Evolutionary conservation across 2,797 vertebrate species (phyloP).

Genomic region (Todus mexicanus): DNA sequence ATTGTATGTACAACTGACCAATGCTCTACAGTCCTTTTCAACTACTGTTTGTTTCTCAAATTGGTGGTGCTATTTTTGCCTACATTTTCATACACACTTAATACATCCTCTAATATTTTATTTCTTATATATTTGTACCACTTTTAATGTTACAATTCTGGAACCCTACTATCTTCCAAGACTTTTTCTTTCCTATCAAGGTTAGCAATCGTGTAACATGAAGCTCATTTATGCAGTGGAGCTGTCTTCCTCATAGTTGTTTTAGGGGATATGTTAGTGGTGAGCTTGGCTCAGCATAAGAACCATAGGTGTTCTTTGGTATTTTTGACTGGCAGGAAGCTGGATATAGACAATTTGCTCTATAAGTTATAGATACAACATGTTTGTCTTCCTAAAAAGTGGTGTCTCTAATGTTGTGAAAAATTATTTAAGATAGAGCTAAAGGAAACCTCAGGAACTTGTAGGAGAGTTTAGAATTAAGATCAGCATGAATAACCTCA

Average conservation of each 20-base stretch:
- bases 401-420: background rate
- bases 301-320: background rate
- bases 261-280: background rate
- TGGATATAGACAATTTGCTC: background rate
- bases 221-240: background rate
- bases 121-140: background rate
- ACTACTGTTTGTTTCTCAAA: background rate
- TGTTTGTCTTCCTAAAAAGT: background rate
- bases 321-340: background rate
- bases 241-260: background rate
- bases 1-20: background rate
- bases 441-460: background rate
- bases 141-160: background rate
- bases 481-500: background rate
- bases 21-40: background rate
- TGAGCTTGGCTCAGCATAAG: rapidly evolving
- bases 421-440: background rate
- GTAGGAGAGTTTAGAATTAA: background rate
- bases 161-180: background rate
- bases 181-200: background rate
- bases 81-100: background rate
- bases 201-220: background rate
- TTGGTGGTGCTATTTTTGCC: background rate
- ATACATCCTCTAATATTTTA: background rate
- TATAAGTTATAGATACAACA: background rate